These are phyloP conservation scores for Centruroides sculpturatus DNA, from an alignment of 1,140 invertebrate species.

Conservation along the genomic window DNA sequence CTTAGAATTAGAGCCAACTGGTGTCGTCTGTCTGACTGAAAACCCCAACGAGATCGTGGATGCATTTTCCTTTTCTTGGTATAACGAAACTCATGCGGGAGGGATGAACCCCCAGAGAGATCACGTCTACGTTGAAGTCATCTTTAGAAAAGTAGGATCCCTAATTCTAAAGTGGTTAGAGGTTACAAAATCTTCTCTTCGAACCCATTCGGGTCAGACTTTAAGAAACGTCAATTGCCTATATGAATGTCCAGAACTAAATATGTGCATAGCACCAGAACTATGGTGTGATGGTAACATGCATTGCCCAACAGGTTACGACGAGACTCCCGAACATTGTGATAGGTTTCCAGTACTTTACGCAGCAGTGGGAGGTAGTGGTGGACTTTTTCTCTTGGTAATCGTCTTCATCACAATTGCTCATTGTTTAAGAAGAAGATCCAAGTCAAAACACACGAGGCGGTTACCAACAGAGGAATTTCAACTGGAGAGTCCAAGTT, in stretches of 20 bases:
- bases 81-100: constrained; percentile 37
- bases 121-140: constrained; percentile 58
- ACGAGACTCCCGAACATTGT: constrained; percentile 57
- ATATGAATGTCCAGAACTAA: constrained; percentile 64
- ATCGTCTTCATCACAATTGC: not conserved
- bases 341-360: constrained; percentile 16
- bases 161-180: constrained; percentile 74
- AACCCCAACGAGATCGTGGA: constrained; percentile 5
- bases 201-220: constrained; percentile 35
- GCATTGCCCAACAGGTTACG: constrained; percentile 74
- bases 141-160: constrained; percentile 52
- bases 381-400: not conserved
- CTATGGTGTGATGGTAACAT: constrained; percentile 73
- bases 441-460: not conserved
- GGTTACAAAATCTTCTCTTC: constrained; percentile 38
- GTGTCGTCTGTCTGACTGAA: constrained; percentile 10
- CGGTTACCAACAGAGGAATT: not conserved
- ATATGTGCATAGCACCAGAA: constrained; percentile 69
- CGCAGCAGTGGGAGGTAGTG: constrained; percentile 6
- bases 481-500: not conserved
- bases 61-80: constrained; percentile 16
- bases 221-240: constrained; percentile 40
- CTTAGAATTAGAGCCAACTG: constrained; percentile 7
- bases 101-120: constrained; percentile 50
- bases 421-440: no score